Evolutionary conservation across 2,113 vertebrate species (phyloP).

Genomic region (Gymnobelideus leadbeateri): DNA sequence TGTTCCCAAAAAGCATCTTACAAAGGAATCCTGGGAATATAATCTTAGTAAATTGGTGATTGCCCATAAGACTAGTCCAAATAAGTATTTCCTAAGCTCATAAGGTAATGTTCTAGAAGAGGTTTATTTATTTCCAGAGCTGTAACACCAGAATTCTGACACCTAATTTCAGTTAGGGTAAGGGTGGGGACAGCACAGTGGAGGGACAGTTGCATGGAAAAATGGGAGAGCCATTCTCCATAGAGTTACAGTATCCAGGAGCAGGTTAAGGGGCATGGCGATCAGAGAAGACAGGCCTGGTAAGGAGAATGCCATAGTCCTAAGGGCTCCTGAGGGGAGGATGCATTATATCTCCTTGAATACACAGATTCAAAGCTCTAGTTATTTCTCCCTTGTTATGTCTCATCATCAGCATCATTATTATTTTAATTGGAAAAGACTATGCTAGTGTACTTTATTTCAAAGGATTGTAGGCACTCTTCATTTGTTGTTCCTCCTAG

Average conservation of each 20-base stretch:
- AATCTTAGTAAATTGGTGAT: not conserved
- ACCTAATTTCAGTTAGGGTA: not conserved
- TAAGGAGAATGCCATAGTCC: not conserved
- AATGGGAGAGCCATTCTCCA: not conserved
- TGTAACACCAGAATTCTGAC: not conserved
- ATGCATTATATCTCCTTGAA: not conserved
- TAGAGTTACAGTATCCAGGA: not conserved
- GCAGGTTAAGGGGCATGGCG: not conserved
- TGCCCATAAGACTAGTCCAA: not conserved
- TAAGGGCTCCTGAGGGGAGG: not conserved
- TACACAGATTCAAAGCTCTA: not conserved
- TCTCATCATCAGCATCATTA: not conserved
- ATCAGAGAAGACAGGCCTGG: not conserved
- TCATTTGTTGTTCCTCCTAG: not conserved
- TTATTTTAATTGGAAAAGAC: not conserved
- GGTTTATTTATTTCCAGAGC: not conserved
- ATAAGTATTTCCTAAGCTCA: not conserved
- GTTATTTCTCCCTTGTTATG: not conserved
- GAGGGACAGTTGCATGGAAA: not conserved
- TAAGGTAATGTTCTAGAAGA: not conserved
- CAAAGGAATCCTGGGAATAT: not conserved
- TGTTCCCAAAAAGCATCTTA: not conserved
- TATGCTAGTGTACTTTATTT: not conserved
- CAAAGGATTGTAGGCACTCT: not conserved
- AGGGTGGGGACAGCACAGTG: not conserved